Evolutionary conservation across 2,888 invertebrate species (phyloP).

Genomic region (Lacanobia oleracea): DNA sequence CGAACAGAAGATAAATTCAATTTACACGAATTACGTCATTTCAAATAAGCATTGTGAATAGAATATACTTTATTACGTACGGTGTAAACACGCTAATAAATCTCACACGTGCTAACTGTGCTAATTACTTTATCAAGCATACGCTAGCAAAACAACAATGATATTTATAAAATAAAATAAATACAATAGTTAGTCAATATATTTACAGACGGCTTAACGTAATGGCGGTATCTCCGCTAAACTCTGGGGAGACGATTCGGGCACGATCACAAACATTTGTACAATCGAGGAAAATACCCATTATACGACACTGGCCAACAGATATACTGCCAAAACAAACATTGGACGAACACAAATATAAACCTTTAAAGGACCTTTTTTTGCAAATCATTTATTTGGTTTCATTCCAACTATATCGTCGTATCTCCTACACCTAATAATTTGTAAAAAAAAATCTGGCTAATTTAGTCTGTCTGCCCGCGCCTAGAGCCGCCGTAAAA

Average conservation of each 20-base stretch:
- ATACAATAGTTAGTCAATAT: conserved; percentile 44
- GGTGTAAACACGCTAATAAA: conserved; percentile 16
- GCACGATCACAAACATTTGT: conserved; percentile 82
- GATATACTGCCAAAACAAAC: conserved; percentile 55
- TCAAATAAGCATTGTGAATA: conserved; percentile 1
- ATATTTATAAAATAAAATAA: conserved; percentile 41
- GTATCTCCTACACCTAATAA: conserved; percentile 15
- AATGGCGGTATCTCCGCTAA: conserved; percentile 68
- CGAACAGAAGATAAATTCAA: background rate
- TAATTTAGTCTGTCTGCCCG: conserved; percentile 33
- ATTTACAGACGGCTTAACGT: conserved; percentile 60
- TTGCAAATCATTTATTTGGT: conserved; percentile 32
- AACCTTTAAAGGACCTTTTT: conserved; percentile 24
- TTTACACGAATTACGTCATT: background rate
- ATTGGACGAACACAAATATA: conserved; percentile 37
- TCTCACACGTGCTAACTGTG: conserved; percentile 9
- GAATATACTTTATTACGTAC: background rate
- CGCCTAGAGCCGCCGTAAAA: conserved; percentile 58
- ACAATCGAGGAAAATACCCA: conserved; percentile 65
- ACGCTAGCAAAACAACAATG: conserved; percentile 28
- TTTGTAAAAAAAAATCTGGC: conserved; percentile 17
- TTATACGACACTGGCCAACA: conserved; percentile 35
- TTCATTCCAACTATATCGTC: conserved; percentile 6
- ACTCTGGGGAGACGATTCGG: conserved; percentile 65
- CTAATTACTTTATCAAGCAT: conserved; percentile 26